Percentiles rank a stretch among this genome's conserved stretches.
phyloP scores from a whole-genome alignment of 2,888 invertebrate species.

The Deladenus siricidicola region DNA sequence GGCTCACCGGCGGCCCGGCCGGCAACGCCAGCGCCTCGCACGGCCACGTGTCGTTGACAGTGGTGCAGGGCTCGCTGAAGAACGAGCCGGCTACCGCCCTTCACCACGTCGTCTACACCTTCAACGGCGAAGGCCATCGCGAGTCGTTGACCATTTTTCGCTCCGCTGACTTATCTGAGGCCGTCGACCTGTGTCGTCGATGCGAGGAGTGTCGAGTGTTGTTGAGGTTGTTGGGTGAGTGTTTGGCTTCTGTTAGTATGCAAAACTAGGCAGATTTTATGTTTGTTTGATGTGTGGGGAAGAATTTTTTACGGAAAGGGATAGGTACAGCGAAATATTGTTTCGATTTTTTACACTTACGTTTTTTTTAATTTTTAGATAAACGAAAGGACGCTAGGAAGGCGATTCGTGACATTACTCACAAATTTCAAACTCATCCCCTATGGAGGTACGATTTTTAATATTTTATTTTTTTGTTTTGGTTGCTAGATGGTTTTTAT shows the following conservation, averaged over 20 bases:
- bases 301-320: neutral
- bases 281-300: neutral
- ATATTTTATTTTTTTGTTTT: slow-evolving; percentile 2
- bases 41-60: slow-evolving; percentile 23
- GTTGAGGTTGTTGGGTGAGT: slow-evolving; percentile 35
- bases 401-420: slow-evolving; percentile 25
- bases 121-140: slow-evolving; percentile 8
- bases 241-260: too few species aligned
- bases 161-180: slow-evolving; percentile 38
- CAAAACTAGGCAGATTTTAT: neutral
- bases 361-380: slow-evolving; percentile 16
- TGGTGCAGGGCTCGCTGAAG: slow-evolving; percentile 42
- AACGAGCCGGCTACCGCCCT: slow-evolving; percentile 29
- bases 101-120: slow-evolving; percentile 41
- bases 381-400: slow-evolving; percentile 25
- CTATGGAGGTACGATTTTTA: neutral
- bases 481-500: neutral
- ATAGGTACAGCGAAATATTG: neutral
- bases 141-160: slow-evolving; percentile 37
- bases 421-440: neutral
- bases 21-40: neutral
- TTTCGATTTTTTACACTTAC: neutral
- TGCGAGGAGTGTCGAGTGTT: slow-evolving; percentile 42
- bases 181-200: slow-evolving; percentile 40
- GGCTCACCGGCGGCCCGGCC: neutral